Base-by-base conservation (phyloP, 2,888 invertebrate genomes). In the Pediacus dermestoides region DNA sequence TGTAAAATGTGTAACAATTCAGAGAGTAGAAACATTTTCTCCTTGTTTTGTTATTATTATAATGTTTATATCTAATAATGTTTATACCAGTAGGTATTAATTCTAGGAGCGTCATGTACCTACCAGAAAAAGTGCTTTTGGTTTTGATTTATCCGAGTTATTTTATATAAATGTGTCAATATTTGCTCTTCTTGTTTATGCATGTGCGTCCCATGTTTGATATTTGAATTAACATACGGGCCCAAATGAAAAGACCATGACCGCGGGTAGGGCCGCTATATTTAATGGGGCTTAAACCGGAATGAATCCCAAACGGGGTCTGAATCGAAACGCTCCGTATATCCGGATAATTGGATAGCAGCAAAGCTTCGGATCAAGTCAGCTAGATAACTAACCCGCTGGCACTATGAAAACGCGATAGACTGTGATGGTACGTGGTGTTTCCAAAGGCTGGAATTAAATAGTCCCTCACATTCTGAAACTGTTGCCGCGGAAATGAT, bases 321-420 rank as follows among this genome's bases (percentile, higher is more conserved):
- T 61, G 64, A 62, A 64, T 63, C 63, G 64, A 65, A 67, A 64
- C 66, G 66, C 63, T 66, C 57, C 66, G 64, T 67, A 65, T 66
- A 67, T 67, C 65, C 64, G 61, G 64, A 63, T 67, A 67, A 67
- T 67, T 67, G 67, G 67, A 67, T 66, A 59, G 63, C 62, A 54
- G 63, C 61, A 64, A 64, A 67, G 64, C 66, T 63, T 61, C 62
- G 67, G 66, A 66, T 66, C 66, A 64, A 66, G 61, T 61, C 61
- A 55, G 61, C 63, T 61, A 65, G 67, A 67, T 67, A 66, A 67
- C 66, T 66, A 67, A 65, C 63, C 63, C 64, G 55, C 28, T 52
- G 55, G 48, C 55, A 46, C 57, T 58, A 60, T 58, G 58, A 61
- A 58, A 58, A 55, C 55, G 44, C 46, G 53, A 56, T 56, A 62